Conservation (phyloP, 2,113 vertebrate genomes). For the Lasiurus cinereus region DNA sequence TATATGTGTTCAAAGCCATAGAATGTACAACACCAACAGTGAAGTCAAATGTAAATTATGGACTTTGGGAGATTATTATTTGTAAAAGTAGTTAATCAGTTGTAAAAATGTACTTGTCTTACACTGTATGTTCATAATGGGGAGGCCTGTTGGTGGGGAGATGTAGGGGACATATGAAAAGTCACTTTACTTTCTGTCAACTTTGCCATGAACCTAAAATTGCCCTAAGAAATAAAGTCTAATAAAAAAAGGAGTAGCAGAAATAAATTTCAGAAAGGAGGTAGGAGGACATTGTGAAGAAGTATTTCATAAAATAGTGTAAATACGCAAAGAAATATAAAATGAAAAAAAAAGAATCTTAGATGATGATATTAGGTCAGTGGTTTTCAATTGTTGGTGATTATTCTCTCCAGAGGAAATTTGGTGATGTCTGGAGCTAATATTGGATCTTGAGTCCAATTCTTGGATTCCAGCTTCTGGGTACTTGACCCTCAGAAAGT, state of each 20-base stretch:
- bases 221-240: neutral
- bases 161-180: neutral
- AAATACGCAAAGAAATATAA: neutral
- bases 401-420: neutral
- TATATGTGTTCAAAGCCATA: conserved; percentile 2
- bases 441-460: neutral
- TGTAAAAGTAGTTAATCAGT: neutral
- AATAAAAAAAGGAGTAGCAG: neutral
- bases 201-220: neutral
- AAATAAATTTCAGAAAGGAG: conserved; percentile 14
- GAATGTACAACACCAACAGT: neutral
- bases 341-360: conserved; percentile 17
- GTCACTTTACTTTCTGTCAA: neutral
- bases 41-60: neutral
- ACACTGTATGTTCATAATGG: neutral
- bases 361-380: neutral
- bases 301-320: neutral
- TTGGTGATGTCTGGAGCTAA: neutral
- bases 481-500: neutral
- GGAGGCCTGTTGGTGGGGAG: neutral
- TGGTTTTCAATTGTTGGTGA: neutral
- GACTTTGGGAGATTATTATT: neutral
- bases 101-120: neutral
- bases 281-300: neutral
- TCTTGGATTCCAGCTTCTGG: neutral